These are phyloP conservation scores for Parotocinclus haroldoi DNA, from an alignment of 2,797 vertebrate genomes.

Conservation along the genomic window DNA sequence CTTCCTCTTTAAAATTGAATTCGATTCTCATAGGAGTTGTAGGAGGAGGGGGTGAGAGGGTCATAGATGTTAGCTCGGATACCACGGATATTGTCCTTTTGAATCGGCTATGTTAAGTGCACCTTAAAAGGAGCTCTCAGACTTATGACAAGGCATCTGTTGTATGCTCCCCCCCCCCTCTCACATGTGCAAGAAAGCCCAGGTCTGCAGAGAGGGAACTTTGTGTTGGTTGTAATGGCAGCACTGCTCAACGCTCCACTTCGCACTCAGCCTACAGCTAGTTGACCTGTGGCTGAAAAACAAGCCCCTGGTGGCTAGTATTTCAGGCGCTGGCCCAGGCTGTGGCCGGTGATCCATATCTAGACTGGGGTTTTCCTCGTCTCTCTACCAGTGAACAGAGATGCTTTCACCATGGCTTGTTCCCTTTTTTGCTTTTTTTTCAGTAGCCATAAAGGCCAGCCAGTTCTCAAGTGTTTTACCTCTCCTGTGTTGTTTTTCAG, in stretches of 20 bases:
- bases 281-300: conserved; percentile 76
- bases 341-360: conserved; percentile 74
- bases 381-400: conserved; percentile 64
- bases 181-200: conserved; percentile 23
- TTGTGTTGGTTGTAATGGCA: conserved; percentile 61
- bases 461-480: conserved; percentile 7
- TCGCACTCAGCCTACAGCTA: conserved; percentile 65
- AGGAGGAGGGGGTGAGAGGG: conserved; percentile 32
- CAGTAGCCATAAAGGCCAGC: conserved; percentile 6
- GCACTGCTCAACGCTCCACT: conserved; percentile 59
- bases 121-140: conserved; percentile 49
- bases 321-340: conserved; percentile 75
- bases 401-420: conserved; percentile 51
- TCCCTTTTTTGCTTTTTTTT: conserved; percentile 45
- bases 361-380: conserved; percentile 63
- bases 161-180: conserved; percentile 13
- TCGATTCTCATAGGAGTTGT: conserved; percentile 49
- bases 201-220: conserved; percentile 43
- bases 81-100: conserved; percentile 39
- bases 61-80: conserved; percentile 54
- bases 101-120: conserved; percentile 48
- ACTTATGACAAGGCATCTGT: conserved; percentile 46
- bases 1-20: conserved; percentile 64
- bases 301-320: conserved; percentile 70
- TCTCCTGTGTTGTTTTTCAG: conserved; percentile 48